Evolutionary conservation across 2,113 vertebrate species (phyloP), one percentile per base, ranked within the genome.

Genomic region (Sinocyclocheilus rhinocerous): DNA sequence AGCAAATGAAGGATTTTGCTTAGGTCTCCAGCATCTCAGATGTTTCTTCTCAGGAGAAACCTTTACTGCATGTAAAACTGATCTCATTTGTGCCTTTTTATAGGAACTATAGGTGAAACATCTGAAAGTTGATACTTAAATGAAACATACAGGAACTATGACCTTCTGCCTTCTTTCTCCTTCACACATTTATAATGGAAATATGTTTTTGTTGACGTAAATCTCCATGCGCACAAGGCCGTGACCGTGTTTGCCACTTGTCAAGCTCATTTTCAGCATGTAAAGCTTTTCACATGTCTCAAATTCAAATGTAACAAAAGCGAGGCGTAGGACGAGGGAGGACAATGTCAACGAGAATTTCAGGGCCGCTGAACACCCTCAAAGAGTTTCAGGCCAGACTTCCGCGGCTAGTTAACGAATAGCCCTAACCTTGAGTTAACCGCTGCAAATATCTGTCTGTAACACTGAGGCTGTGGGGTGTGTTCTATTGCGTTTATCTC

Each of bases 391-490:
- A 70, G 84, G 48, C 84, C 73, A 83, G 42, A 84, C 76, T 80
- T 50, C 11, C 48, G 48, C 12, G 12, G 48, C 48, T 85, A 84
- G 84, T 20, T 67, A 80, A 81, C 80, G 48, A 89, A 84, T 76
- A 86, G 81, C 85, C 15, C 33, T 86, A 89, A 87, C 85, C 88
- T 89, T 79, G 83, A 79, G 81, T 86, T 77, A 85, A 85, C 88
- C n/a, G 24, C 83, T 52, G 77, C 20, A 61, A 80, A 79, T 61
- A 50, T 52, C 84, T 57, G 26, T 85, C 69, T 84, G 59, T 67
- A 61, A 77, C 52, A 24, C 81, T 29, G 18, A 73, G 76, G 9
- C 6, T 78, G 84, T 55, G 76, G 89, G 79, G 81, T 63, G 79
- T 85, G 70, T 81, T 52, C 76, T 72, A 77, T 77, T 89, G 42